Conservation (phyloP, 2,888 invertebrate genomes). For the Sphaerolaimus hirsutus region DNA sequence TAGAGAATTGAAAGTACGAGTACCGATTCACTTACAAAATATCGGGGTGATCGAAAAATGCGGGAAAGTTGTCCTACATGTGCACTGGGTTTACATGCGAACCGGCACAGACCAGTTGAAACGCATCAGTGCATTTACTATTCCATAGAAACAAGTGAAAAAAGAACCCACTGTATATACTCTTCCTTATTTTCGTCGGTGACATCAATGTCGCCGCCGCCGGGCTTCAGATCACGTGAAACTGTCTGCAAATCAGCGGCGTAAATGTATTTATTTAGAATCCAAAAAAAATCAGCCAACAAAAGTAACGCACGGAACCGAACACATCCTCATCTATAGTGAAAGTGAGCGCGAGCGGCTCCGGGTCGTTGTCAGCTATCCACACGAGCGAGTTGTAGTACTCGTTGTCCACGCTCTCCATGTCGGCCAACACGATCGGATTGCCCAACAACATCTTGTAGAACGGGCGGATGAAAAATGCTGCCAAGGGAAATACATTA, state of each 20-base stretch:
- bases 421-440: slow-evolving; percentile 71
- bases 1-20: too few relatives aligned
- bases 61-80: too few relatives aligned
- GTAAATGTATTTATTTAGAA: too few relatives aligned
- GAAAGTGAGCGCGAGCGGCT: slow-evolving; percentile 73
- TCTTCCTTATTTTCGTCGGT: slow-evolving; percentile 85
- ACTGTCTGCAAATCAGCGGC: slow-evolving; percentile 52
- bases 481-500: too few relatives aligned
- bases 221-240: slow-evolving; percentile 64
- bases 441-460: slow-evolving; percentile 99
- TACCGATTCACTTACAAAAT: too few relatives aligned
- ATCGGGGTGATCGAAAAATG: too few relatives aligned
- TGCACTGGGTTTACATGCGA: too few relatives aligned
- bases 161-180: slow-evolving; percentile 55
- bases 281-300: too few relatives aligned
- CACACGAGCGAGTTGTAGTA: slow-evolving; percentile 90
- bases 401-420: slow-evolving; percentile 96
- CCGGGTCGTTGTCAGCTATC: slow-evolving; percentile 83
- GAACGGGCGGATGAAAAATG: slow-evolving; percentile 95
- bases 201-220: slow-evolving; percentile 64
- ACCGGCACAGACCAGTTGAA: too few relatives aligned
- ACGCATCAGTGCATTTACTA: too few relatives aligned
- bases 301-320: slow-evolving; percentile 44
- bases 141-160: too few relatives aligned
- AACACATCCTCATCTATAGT: slow-evolving; percentile 87